phyloP scores from a whole-genome alignment of 2,888 invertebrate genomes.

The Andrena camellia region DNA sequence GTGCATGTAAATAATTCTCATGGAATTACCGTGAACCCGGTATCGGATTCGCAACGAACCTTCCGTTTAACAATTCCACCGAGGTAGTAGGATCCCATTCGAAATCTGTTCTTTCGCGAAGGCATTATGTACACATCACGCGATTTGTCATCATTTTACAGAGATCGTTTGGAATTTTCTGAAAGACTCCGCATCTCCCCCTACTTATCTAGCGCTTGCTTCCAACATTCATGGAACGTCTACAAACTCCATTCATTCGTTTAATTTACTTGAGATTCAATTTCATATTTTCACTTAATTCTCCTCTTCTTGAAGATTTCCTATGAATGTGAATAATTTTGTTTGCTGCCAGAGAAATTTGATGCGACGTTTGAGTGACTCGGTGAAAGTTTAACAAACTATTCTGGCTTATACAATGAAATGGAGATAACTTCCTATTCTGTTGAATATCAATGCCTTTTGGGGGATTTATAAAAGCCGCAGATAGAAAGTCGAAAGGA shows the following conservation, averaged over 20 bases:
- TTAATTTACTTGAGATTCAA: conserved; percentile 41
- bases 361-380: no score
- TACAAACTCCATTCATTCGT: conserved; percentile 33
- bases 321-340: no score
- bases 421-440: no score
- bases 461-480: no score
- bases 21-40: conserved; percentile 12
- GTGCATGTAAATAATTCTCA: conserved; percentile 35
- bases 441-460: no score
- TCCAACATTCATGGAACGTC: conserved; percentile 33
- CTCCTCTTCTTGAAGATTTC: no score
- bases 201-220: conserved; percentile 35
- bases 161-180: conserved; percentile 55
- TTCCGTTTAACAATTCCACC: conserved; percentile 44
- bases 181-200: conserved; percentile 42
- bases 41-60: conserved; percentile 42
- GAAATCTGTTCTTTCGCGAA: conserved; percentile 53
- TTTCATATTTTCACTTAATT: no score
- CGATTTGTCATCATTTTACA: conserved; percentile 59
- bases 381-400: no score
- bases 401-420: no score
- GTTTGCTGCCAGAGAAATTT: no score
- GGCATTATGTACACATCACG: conserved; percentile 26
- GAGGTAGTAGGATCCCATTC: conserved; percentile 59
- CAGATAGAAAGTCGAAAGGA: neutral